phyloP scores from a whole-genome alignment of 2,888 invertebrate genomes.

The Leptopilina drosophilae region DNA sequence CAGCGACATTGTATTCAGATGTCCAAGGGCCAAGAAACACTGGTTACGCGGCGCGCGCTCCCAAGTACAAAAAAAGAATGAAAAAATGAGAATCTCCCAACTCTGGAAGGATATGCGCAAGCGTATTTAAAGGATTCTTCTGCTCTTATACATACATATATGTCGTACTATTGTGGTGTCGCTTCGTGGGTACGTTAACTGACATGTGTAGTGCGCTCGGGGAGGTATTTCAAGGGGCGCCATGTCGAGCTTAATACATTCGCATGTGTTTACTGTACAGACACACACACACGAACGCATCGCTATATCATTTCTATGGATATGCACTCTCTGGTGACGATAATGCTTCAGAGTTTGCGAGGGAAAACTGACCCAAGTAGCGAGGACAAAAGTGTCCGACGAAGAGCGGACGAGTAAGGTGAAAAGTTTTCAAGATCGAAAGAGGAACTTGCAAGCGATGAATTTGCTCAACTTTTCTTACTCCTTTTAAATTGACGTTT shows the following conservation, averaged over 20 bases:
- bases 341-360: constrained; percentile 53
- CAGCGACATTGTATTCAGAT: constrained; percentile 68
- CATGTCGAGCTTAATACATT: constrained; percentile 51
- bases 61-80: constrained; percentile 3
- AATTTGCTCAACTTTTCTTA: not conserved
- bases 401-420: constrained; percentile 51
- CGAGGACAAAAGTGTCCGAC: constrained; percentile 49
- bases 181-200: constrained; percentile 50
- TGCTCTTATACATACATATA: constrained; percentile 44
- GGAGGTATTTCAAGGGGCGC: constrained; percentile 52
- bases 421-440: constrained; percentile 48
- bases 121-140: constrained; percentile 49
- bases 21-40: constrained; percentile 63
- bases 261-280: constrained; percentile 44
- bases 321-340: constrained; percentile 45
- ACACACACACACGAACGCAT: constrained; percentile 46
- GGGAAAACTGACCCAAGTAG: constrained; percentile 51
- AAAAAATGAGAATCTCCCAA: not conserved
- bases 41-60: constrained; percentile 53
- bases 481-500: not conserved
- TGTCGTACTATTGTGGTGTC: constrained; percentile 57
- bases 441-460: not conserved
- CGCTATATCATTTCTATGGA: constrained; percentile 14
- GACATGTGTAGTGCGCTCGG: constrained; percentile 53
- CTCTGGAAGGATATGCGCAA: constrained; percentile 24